Percentiles rank a stretch among this genome's conserved stretches.
These are phyloP conservation scores for Carcharodon carcharias DNA, from an alignment of 2,797 vertebrate species.

Conservation along the genomic window DNA sequence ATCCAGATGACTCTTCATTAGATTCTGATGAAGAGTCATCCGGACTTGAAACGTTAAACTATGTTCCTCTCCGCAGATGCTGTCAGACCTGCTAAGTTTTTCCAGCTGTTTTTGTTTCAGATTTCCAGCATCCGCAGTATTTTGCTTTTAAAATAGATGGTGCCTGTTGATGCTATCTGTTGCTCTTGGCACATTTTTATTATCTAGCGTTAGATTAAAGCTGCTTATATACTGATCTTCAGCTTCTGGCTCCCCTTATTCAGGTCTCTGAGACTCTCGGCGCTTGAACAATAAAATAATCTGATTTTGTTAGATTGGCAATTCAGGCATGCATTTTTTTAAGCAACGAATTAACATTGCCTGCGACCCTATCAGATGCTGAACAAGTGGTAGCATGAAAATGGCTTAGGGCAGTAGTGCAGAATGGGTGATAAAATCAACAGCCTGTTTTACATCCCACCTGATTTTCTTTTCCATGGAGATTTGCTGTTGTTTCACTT, in stretches of 20 bases:
- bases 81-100: too few species aligned
- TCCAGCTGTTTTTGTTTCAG: too few species aligned
- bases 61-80: too few species aligned
- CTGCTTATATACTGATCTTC: background rate
- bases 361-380: background rate
- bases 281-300: background rate
- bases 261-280: too few species aligned
- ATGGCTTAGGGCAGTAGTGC: background rate
- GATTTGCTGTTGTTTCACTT: background rate
- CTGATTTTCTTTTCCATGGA: background rate
- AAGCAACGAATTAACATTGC: background rate
- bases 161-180: conserved; percentile 16
- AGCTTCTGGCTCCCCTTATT: background rate
- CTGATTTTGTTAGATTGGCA: background rate
- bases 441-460: background rate
- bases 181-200: conserved; percentile 51
- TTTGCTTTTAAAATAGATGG: too few species aligned
- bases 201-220: conserved; percentile 53
- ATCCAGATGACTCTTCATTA: too few species aligned
- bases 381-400: background rate
- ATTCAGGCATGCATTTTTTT: background rate
- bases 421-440: background rate
- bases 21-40: too few species aligned
- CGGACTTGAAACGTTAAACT: too few species aligned
- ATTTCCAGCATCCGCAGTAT: too few species aligned